Evolutionary conservation across 2,797 vertebrate genomes (phyloP), one percentile per base, ranked within the genome.

Genomic region (Danio aesculapii): DNA sequence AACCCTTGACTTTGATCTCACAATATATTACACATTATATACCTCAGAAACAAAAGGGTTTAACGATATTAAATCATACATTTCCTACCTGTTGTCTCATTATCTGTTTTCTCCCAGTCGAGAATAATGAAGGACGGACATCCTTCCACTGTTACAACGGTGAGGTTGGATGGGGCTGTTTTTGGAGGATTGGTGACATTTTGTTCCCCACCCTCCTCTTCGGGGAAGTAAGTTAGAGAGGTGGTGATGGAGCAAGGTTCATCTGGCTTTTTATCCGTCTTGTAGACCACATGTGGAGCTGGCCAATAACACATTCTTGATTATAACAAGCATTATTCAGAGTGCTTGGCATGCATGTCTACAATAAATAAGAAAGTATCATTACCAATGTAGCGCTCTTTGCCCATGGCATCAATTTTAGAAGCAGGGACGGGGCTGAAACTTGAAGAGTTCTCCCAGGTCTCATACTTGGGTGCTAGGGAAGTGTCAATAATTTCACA

Each of bases 221-320:
- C 89, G 0, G 95, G 95, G 87, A 99, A 99, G 87, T 94, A 93
- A 77, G 89, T 94, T 61, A 99, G 89, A 0, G 97, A 96, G 8
- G 95, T 95, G 2, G 97, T 99, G 91, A 99, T 97, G 84, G 98
- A 99, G 84, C 98, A 99, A 0, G 98, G 98, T 52, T 94, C 94
- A 2, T 95, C 90, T 0, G 96, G 95, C 6, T 94, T 92, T 86
- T 98, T 99, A 8, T 92, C 94, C 0, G 96, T 95, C 77, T 98
- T 94, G 74, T 98, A 99, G 77, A 94, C 85, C 41, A 99, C 96
- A 2, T 99, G 95, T 66, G 96, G 93, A 0, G 95, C 98, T 99
- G 46, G 6, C 59, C 13, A 58, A 70, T 17, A 73, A 30, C 12
- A 67, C 39, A 70, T n/a, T 76, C 7, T 8, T 82, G 47, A 47